A percentile compares a stretch with the other conserved stretches of the same genome.
Evolutionary conservation across 2,113 vertebrate genomes (phyloP).

Genomic region (Thalassarche chlororhynchos): DNA sequence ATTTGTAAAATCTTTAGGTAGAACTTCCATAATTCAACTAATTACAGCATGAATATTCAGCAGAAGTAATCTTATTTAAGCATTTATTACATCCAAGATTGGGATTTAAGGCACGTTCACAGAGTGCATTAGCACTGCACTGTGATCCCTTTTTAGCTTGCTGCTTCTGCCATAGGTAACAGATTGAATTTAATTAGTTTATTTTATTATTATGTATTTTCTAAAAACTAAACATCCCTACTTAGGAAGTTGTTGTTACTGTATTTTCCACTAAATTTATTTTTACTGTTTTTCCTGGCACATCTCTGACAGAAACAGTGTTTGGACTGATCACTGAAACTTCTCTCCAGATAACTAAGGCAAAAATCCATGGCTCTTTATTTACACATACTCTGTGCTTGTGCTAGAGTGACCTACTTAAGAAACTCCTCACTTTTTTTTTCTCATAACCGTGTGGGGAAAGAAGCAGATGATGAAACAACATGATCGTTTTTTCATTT

Average conservation of each 20-base stretch:
- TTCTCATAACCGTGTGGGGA: neutral
- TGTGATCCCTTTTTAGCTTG: neutral
- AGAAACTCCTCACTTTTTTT: neutral
- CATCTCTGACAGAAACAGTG: neutral
- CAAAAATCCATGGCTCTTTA: neutral
- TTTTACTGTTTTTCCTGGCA: neutral
- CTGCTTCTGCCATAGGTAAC: neutral
- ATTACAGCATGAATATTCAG: constrained; percentile 8
- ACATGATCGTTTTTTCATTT: neutral
- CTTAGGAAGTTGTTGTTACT: neutral
- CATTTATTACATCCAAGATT: neutral
- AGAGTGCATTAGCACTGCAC: neutral
- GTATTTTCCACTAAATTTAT: neutral
- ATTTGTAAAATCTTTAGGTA: neutral
- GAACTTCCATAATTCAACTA: neutral
- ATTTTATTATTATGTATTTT: neutral
- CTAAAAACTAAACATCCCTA: neutral
- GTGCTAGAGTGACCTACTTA: neutral
- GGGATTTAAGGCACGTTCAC: neutral
- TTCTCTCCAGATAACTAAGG: neutral
- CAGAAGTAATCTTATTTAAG: neutral
- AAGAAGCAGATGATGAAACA: neutral
- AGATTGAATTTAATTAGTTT: neutral
- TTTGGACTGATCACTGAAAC: neutral
- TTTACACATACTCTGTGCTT: neutral